Base-by-base conservation (phyloP, 2,797 vertebrate genomes). In the Uromys caudimaculatus region DNA sequence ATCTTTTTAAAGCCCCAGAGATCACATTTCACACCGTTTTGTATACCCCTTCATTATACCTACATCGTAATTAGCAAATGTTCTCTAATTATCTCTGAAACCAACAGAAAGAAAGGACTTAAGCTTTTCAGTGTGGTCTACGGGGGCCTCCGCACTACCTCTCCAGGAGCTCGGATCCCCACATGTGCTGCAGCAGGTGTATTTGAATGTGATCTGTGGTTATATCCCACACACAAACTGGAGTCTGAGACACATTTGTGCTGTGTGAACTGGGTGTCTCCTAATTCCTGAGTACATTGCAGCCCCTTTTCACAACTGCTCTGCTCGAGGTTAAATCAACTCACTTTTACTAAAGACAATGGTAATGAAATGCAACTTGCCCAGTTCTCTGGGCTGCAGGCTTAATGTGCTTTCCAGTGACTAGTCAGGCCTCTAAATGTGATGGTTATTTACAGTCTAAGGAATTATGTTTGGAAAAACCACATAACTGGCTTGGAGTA, bases 281-380 rank as follows among this genome's bases (percentile, higher is more conserved):
- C 47, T 91, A 64, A 79, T 56, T 67, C 27, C 52, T 89, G 77
- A 94, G 29, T 44, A 52, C 16, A 79, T 44, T 52, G 64, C 60
- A 56, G 83, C 52, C 8, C 3, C 56, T 87, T 94, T 79, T 75
- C 38, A 92, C 21, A 96, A 82, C n/a, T 85, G 89, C 91, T 96
- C 93, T 93, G 38, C 88, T 81, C 89, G 67, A 44, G 56, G 91
- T 88, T 92, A 93, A 94, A 96, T 89, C 52, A 97, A 97, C 94
- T 95, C 0, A 92, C 93, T 94, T 96, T 93, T 93, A 97, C 95
- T 89, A 97, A 96, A 90, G 67, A 0, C 93, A 62, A 77, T 86
- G 35, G 90, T 91, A 94, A 94, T 85, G 84, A 96, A 95, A 97
- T 94, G 93, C 41, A 96, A 97, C 90, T 96, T 93, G 64, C 41